Conservation (phyloP, 1,140 invertebrate genomes). For the Meteorus sp. region DNA sequence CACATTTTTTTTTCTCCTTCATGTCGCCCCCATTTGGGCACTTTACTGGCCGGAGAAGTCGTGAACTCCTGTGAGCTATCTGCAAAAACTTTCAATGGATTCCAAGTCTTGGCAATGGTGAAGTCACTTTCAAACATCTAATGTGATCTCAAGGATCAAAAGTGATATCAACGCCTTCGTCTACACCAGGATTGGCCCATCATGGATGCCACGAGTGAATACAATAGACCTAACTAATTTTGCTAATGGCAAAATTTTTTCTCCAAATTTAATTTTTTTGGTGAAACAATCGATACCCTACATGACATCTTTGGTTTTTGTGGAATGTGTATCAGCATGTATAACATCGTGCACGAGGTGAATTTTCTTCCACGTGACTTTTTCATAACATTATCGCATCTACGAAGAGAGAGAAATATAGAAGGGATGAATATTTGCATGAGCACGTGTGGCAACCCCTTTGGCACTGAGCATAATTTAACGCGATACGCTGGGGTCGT, state of each 20-base stretch:
- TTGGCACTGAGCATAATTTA: constrained; percentile 58
- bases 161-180: neutral
- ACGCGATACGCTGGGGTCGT: constrained; percentile 58
- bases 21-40: constrained; percentile 29
- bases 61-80: constrained; percentile 4
- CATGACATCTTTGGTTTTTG: too few relatives aligned
- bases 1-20: constrained; percentile 19
- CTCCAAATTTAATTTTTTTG: too few relatives aligned
- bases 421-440: constrained; percentile 5
- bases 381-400: too few relatives aligned
- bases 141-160: constrained; percentile 2
- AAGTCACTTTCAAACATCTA: neutral
- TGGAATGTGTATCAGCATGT: too few relatives aligned
- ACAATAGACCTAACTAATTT: too few relatives aligned
- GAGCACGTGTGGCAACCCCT: constrained; percentile 25
- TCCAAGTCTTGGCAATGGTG: constrained; percentile 11
- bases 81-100: constrained; percentile 42
- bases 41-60: constrained; percentile 19
- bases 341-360: too few relatives aligned
- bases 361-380: too few relatives aligned
- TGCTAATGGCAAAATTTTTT: too few relatives aligned
- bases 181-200: too few relatives aligned
- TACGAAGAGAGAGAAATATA: neutral
- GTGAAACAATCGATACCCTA: too few relatives aligned
- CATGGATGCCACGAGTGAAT: too few relatives aligned